Base-by-base conservation (phyloP, 2,888 invertebrate genomes). In the Euplexia lucipara region DNA sequence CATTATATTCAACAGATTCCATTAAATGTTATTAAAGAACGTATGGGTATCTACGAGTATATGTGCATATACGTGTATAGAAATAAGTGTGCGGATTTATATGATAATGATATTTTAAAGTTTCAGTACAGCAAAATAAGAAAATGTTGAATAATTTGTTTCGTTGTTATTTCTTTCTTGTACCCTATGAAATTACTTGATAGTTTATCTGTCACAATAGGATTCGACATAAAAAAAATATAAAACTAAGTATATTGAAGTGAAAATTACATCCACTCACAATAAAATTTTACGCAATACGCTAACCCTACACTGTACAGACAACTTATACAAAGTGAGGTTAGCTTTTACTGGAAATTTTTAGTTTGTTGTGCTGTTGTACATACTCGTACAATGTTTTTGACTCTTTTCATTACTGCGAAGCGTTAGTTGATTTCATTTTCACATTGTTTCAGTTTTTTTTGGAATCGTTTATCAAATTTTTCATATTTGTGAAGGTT, bases 401-500 rank as follows among this genome's bases (percentile, higher is more conserved):
- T n/a, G 20, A 37, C 9, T 16, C 22, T 4, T 45, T 66, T 37
- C n/a, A 66, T 66, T 32, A 52, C 35, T 22, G 20, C 9, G 3
- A 12, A 35, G 16, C 22, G 32, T 16, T 64, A 44, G 53, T 67
- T 47, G 45, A 47, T 54, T 39, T 54, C 22, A 1, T 67, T 45
- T 26, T 53, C n/a, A 9, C 12, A 66, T 66, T 54, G 37, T 66
- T n/a, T 64, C 22, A 18, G n/a, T 45, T 64, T 44, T 66, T 66
- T 53, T 37, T 32, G 9, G n/a, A 53, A 18, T 45, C 37, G 10
- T 12, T 53, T 44, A 12, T 37, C n/a, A 22, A 44, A 3, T 66
- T 60, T 14, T 42, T 16, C 3, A 18, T 22, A n/a, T 63, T 48
- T 62, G 14, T 30, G 18, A 32, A n/a, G 32, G 8, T n/a, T 18